Evolutionary conservation across 2,797 vertebrate genomes (phyloP), one percentile per base, ranked within the genome.

Genomic region (Sylvia borin): DNA sequence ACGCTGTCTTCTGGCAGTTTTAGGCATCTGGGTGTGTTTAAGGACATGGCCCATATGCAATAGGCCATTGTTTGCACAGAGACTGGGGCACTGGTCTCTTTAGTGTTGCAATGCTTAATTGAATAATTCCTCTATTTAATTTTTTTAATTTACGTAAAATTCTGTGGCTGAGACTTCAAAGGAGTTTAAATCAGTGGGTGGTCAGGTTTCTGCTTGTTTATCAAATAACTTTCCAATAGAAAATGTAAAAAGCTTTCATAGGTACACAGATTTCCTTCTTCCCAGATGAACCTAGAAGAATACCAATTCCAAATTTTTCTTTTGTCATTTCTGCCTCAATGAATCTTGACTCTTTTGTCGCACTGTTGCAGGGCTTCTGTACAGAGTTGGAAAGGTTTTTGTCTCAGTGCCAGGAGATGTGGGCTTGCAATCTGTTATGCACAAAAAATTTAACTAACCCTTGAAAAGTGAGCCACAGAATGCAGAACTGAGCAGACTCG

Each of bases 401-500:
- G 0, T 72, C 36, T 78, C 1, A 0, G 22, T 67, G 64, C 26
- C 66, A 55, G 54, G 27, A 74, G 50, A 62, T 26, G 26, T 34
- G 14, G 18, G 12, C 45, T 94, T 93, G 31, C 43, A 91, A 62
- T 66, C 55, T 81, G 40, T 68, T 70, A 55, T 0, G 9, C 21
- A 48, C 40, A 68, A 54, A 72, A 82, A 84, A 87, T 36, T 14
- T 18, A 83, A 40, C 45, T 57, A 89, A 66, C 29, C 32, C 38
- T 89, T 79, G 71, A 73, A 70, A 94, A 91, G 2, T 48, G 58
- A 91, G 73, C 36, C 36, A 85, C 55, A 62, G 45, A 79, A 87
- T 42, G 64, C 21, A 82, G 74, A 51, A 53, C 21, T 38, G 66
- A 91, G 51, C 54, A 87, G 74, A 54, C 7, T 72, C 27, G 2